Evolutionary conservation across 2,888 invertebrate genomes (phyloP).

Genomic region (Exocentrus adspersus): DNA sequence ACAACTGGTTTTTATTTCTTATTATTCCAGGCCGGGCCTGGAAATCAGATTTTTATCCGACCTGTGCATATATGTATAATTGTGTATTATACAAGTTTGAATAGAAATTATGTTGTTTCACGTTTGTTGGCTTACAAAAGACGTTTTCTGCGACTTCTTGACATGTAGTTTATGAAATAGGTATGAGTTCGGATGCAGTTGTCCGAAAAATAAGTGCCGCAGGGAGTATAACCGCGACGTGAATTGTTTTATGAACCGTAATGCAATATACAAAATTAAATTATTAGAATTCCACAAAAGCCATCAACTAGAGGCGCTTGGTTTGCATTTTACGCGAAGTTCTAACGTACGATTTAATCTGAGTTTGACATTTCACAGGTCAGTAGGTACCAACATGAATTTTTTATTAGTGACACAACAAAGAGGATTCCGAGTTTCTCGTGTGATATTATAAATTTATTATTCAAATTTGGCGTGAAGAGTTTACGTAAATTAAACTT

Average conservation of each 20-base stretch:
- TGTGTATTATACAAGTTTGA: too few relatives aligned
- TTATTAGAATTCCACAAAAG: not conserved
- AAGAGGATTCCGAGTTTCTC: slow-evolving; percentile 24
- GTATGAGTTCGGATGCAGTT: too few relatives aligned
- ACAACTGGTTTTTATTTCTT: too few relatives aligned
- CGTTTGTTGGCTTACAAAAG: too few relatives aligned
- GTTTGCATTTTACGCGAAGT: not conserved
- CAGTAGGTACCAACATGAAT: slow-evolving; percentile 22
- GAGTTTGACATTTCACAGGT: slow-evolving; percentile 25
- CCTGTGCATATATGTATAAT: too few relatives aligned
- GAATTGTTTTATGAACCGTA: not conserved
- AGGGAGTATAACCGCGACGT: not conserved
- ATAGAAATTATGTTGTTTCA: too few relatives aligned
- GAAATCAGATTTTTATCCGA: too few relatives aligned
- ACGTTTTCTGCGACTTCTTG: too few relatives aligned
- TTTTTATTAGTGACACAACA: slow-evolving; percentile 26
- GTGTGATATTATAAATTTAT: slow-evolving; percentile 28
- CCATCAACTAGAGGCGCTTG: not conserved
- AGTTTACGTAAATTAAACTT: slow-evolving; percentile 30
- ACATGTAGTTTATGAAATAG: too few relatives aligned
- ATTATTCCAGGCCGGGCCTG: too few relatives aligned
- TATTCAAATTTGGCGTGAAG: slow-evolving; percentile 24
- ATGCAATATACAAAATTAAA: not conserved
- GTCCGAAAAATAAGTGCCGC: too few relatives aligned
- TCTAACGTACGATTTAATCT: slow-evolving; percentile 28